Evolutionary conservation across 1,140 invertebrate species (phyloP), one percentile per base, ranked within the genome.

Genomic region (Ips typographus): DNA sequence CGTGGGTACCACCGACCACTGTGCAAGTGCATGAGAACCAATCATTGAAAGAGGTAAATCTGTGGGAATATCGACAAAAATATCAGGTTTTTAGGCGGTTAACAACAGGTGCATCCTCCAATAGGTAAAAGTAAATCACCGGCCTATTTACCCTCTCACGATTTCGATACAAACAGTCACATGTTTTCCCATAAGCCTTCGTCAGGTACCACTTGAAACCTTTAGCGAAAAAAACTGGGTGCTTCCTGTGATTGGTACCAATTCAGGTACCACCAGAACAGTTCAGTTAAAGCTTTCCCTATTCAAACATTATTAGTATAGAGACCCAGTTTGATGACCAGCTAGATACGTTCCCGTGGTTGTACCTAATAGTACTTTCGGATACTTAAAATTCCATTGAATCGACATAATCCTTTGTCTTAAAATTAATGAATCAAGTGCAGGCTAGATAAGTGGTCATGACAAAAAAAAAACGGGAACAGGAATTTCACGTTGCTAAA

Each of bases 21-120:
- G 41, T 68, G 58, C 59, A 62, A 59, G 47, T 68, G 57, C 58
- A 61, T 68, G 59, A 68, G 59, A 68, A 66, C 65, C 65, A 40
- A 40, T 51, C 22, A 22, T 22, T 22, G 53, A 64, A 66, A 66
- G 64, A 66, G 65, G 57, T 71, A 66, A 65, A 69, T 69, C 71
- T 72, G 71, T 72, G 71, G 71, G 71, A 72, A 72, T 72, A 69
- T 72, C 68, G 71, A 72, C 66, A 72, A 66, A 68, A 72, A 63
- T 72, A 72, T 72, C 71, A 62, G 58, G 67, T 72, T 72, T 61
- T 65, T 58, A 66, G 53, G 47, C 61, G 58, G 52, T 47, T 43
- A 37, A 40, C 47, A 72, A 69, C 71, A 72, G 71, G 71, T 72
- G 71, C 71, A 70, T 72, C 71, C 71, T 72, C 58, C 64, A 37